Percentiles rank a stretch among this genome's conserved stretches.
Conservation (phyloP, 37 sponge, comb jelly and placozoan genomes). For the Haliclona indistincta region DNA sequence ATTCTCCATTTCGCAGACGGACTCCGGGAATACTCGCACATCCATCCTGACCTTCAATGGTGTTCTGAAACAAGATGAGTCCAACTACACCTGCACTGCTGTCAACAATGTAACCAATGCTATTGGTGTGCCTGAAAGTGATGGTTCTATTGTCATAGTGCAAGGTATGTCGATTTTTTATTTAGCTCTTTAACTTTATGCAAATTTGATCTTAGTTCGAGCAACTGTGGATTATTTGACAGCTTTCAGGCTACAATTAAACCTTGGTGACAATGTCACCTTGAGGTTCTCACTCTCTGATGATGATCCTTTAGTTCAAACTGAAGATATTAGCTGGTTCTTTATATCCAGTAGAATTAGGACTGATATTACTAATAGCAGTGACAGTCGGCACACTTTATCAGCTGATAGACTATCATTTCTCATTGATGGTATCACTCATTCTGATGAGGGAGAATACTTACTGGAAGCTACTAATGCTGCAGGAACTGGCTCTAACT, state of each 20-base stretch:
- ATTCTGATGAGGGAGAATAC: conserved; percentile 14
- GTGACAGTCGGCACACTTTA: neutral
- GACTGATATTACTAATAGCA: neutral
- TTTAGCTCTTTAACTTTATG: too few relatives aligned
- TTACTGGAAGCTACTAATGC: conserved; percentile 2
- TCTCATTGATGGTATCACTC: conserved; percentile 5
- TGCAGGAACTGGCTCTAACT: neutral
- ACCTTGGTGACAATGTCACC: neutral
- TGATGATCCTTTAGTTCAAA: neutral
- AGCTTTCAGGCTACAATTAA: neutral
- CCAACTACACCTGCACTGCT: conserved; percentile 16
- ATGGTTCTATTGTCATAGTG: neutral
- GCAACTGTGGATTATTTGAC: neutral
- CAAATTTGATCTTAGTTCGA: too few relatives aligned
- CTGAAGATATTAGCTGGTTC: conserved; percentile 9
- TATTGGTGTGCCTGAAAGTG: neutral
- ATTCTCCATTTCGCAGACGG: neutral
- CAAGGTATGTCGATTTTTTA: conserved; percentile 11
- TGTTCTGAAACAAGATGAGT: neutral
- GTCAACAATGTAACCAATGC: conserved; percentile 10
- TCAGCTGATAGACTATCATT: neutral
- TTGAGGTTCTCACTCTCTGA: neutral
- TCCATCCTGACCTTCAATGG: neutral
- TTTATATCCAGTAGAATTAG: neutral
- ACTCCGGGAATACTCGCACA: neutral